Evolutionary conservation across 2,888 invertebrate genomes (phyloP), one percentile per base, ranked within the genome.

Genomic region (Scaptomyza cyrtandrae): DNA sequence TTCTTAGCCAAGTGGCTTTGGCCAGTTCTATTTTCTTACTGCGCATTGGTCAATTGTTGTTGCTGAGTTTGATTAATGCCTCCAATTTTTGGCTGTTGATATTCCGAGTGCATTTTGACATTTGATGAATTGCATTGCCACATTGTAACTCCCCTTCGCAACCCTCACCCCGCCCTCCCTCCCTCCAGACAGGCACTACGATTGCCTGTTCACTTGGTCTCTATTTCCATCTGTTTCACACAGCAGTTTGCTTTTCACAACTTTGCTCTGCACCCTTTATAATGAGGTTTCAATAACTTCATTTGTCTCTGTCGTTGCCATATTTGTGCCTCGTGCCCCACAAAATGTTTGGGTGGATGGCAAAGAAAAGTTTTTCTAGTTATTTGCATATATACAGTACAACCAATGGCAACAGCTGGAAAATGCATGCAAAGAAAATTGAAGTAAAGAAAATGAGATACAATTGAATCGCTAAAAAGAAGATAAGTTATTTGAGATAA

Each of bases 261-360:
- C 56, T 75, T 64, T 68, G 44, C 52, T 69, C 71, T 75, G 63
- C 72, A 67, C 80, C 78, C 78, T 71, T 76, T 86, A 71, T 84
- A 84, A 84, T 87, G 86, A 82, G 83, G 74, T 87, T 88, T 85
- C 88, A 69, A 88, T 88, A 80, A 83, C 86, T 88, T 80, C 85
- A 85, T 85, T 85, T 85, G 80, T 88, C 88, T 86, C 80, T 88
- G 85, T 85, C 85, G 50, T 57, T 60, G 71, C 72, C 86, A 86
- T 64, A 78, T 78, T 86, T 80, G 39, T n/a, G 64, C 58, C 63
- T 49, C 62, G 45, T 62, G 58, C 19, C 19, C 19, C 19, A 19
- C 19, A 19, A 19, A 19, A 64, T 46, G 45, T 46, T 31, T 37
- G 9, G 27, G 16, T 13, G 24, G n/a, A 0, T 43, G 39, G 54